Conservation (phyloP, 2,797 vertebrate genomes). For the Adelosebastes latens region DNA sequence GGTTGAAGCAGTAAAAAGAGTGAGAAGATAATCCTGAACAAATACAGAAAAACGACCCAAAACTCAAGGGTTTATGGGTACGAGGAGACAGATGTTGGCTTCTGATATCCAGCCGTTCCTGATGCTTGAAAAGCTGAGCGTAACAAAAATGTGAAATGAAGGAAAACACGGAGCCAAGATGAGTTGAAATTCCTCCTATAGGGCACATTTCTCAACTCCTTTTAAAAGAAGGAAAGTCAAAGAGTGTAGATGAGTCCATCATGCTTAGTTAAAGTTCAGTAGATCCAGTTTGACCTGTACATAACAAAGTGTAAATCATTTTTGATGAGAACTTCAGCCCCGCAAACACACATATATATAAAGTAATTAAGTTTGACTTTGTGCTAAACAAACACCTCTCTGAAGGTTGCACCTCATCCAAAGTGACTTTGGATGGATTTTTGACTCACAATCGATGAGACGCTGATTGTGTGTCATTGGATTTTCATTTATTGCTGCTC, state of each 20-base stretch:
- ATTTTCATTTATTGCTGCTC: conserved; percentile 34
- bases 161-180: conserved; percentile 22
- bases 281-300: neutral
- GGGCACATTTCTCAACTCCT: conserved; percentile 19
- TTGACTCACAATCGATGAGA: neutral
- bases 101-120: conserved; percentile 22
- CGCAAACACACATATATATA: neutral
- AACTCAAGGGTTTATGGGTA: conserved; percentile 21
- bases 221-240: neutral
- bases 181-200: conserved; percentile 26
- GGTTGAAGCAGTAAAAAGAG: conserved; percentile 10
- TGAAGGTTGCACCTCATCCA: neutral
- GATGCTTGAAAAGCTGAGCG: conserved; percentile 26
- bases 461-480: conserved; percentile 18
- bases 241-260: neutral
- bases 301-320: neutral
- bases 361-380: conserved; percentile 25
- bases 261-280: neutral
- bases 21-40: conserved; percentile 38
- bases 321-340: neutral
- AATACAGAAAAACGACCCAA: conserved; percentile 27
- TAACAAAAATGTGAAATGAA: conserved; percentile 12
- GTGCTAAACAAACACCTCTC: neutral
- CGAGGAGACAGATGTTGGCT: conserved; percentile 45
- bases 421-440: conserved; percentile 31